These are phyloP conservation scores for Corynorhinus townsendii DNA, from an alignment of 2,113 vertebrate genomes.

Conservation along the genomic window DNA sequence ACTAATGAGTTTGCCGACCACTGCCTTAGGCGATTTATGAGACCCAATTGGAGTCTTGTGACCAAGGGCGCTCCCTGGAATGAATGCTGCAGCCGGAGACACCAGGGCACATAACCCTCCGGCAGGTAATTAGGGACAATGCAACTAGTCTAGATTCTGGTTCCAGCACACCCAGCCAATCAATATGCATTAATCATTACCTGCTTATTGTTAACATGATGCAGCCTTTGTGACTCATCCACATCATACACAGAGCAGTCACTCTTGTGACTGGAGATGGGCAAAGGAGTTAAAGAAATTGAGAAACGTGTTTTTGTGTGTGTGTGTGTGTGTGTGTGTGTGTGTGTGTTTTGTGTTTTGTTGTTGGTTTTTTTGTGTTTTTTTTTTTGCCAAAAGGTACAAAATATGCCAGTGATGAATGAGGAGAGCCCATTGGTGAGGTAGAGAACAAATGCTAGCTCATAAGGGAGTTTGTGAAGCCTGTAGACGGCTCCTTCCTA, in stretches of 20 bases:
- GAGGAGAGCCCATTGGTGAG: not conserved
- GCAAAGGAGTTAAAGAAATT: conserved; percentile 8
- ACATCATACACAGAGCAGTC: conserved; percentile 35
- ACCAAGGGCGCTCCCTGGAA: not conserved
- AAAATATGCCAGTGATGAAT: not conserved
- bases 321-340: no score
- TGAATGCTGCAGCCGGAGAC: not conserved
- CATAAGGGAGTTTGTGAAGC: not conserved
- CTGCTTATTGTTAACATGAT: conserved; percentile 7
- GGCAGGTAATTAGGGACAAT: not conserved
- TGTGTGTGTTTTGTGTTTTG: no score
- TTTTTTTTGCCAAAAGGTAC: conserved; percentile 10
- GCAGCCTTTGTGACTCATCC: conserved; percentile 56
- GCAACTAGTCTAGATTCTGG: conserved; percentile 11
- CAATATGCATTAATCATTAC: not conserved
- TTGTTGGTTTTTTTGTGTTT: not conserved
- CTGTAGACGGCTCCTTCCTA: not conserved
- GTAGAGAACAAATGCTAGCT: not conserved
- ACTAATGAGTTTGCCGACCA: no score
- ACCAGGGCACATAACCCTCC: not conserved
- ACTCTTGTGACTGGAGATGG: conserved; percentile 53
- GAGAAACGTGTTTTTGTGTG: not conserved
- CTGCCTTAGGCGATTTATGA: not conserved
- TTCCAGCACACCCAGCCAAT: not conserved
- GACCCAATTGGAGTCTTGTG: not conserved